A percentile compares a stretch with the other conserved stretches of the same genome.
Conservation (phyloP, 2,113 vertebrate species). For the Octodon degus region DNA sequence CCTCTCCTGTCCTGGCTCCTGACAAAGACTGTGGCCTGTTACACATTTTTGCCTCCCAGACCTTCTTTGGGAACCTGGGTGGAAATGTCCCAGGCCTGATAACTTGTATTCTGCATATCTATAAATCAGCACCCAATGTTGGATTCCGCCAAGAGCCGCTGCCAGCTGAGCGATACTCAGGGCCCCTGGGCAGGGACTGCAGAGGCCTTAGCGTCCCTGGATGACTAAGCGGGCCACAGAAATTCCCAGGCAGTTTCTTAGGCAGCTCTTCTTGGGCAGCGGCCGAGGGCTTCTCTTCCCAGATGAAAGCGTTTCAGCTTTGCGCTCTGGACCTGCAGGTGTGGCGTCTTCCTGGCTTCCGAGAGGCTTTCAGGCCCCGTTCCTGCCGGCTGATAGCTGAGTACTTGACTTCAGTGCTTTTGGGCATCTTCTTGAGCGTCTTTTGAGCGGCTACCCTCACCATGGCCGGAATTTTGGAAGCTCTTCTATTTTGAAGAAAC, state of each 20-base stretch:
- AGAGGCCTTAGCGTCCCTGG: neutral
- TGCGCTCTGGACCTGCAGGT: neutral
- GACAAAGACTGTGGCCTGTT: neutral
- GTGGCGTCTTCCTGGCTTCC: neutral
- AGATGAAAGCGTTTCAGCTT: neutral
- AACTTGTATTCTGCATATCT: neutral
- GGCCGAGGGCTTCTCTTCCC: neutral
- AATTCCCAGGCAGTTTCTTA: neutral
- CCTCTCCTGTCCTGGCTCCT: neutral
- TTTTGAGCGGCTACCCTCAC: neutral
- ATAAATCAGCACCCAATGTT: neutral
- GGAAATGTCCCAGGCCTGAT: neutral
- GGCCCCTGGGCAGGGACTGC: neutral
- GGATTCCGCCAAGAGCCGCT: neutral
- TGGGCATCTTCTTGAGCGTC: neutral
- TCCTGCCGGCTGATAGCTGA: neutral
- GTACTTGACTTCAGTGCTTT: neutral
- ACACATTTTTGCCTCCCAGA: neutral
- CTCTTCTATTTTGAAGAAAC: neutral
- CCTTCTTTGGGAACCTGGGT: neutral
- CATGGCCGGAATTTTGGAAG: neutral
- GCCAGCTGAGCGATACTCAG: neutral
- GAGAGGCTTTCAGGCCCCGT: neutral
- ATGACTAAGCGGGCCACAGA: neutral
- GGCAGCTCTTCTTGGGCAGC: neutral